phyloP scores from a whole-genome alignment of 2,888 invertebrate species.

The Ligdia adustata region DNA sequence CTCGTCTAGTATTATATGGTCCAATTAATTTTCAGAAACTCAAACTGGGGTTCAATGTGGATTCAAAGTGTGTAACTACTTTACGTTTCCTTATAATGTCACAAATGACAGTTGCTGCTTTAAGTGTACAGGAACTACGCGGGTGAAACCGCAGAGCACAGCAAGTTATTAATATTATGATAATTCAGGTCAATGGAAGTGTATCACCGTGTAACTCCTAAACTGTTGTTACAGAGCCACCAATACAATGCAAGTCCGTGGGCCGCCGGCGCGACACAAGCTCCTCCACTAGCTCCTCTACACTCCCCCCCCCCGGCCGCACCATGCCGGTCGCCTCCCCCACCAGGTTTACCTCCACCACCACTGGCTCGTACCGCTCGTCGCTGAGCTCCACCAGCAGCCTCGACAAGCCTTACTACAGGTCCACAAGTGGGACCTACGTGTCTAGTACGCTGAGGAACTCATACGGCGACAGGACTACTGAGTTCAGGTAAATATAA shows the following conservation, averaged over 20 bases:
- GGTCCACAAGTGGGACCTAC: slow-evolving; percentile 71
- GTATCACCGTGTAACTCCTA: too few species aligned
- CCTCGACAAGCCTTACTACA: slow-evolving; percentile 82
- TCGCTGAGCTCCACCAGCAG: slow-evolving; percentile 73
- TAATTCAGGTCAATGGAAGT: too few species aligned
- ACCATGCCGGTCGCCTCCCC: slow-evolving; percentile 85
- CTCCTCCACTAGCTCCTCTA: slow-evolving; percentile 31
- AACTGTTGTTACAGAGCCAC: slow-evolving; percentile 63
- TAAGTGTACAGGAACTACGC: too few species aligned
- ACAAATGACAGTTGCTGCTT: too few species aligned
- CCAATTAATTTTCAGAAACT: too few species aligned
- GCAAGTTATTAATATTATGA: too few species aligned
- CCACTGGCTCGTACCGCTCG: slow-evolving; percentile 78
- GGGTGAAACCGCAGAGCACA: too few species aligned
- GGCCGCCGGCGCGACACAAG: slow-evolving; percentile 69
- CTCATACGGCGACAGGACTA: slow-evolving; percentile 63
- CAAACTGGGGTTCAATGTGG: too few species aligned
- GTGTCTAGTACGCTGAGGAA: slow-evolving; percentile 62
- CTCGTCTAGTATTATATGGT: too few species aligned
- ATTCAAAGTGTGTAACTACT: too few species aligned
- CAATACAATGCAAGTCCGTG: slow-evolving; percentile 65
- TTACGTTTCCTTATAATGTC: too few species aligned
- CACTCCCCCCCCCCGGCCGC: not conserved
- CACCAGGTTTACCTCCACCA: slow-evolving; percentile 72
- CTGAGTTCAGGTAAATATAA: slow-evolving; percentile 68